phyloP scores from a whole-genome alignment of 2,888 invertebrate genomes.

The Uloborus plumipes region DNA sequence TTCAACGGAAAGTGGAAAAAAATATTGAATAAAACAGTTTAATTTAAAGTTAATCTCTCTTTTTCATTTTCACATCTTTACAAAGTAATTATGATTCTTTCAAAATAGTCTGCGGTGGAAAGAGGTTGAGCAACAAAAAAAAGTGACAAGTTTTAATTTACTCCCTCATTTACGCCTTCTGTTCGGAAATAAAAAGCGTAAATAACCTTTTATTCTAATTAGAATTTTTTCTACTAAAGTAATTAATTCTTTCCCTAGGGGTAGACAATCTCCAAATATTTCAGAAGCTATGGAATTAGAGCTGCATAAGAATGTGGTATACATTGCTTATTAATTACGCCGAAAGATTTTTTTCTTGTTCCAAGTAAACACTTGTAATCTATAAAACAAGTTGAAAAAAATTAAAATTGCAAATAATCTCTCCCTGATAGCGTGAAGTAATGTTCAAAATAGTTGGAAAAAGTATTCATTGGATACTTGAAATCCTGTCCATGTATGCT shows the following conservation, averaged over 20 bases:
- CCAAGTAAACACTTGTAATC: too few relatives aligned
- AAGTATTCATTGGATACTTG: too few relatives aligned
- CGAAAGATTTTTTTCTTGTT: slow-evolving; percentile 16
- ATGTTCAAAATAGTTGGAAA: too few relatives aligned
- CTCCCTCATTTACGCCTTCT: slow-evolving; percentile 45
- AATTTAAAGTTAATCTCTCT: slow-evolving; percentile 54
- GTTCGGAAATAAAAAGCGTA: slow-evolving; percentile 55
- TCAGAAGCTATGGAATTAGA: slow-evolving; percentile 38
- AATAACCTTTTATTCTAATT: slow-evolving; percentile 61
- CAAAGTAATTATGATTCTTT: slow-evolving; percentile 50
- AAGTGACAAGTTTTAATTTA: slow-evolving; percentile 57
- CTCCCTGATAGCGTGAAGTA: too few relatives aligned
- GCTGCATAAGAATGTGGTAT: slow-evolving; percentile 30
- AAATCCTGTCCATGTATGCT: too few relatives aligned
- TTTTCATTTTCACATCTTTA: slow-evolving; percentile 26
- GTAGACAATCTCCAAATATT: slow-evolving; percentile 29
- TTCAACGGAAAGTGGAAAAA: too few relatives aligned
- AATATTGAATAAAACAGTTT: slow-evolving; percentile 3
- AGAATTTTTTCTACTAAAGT: slow-evolving; percentile 41
- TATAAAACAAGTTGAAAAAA: too few relatives aligned
- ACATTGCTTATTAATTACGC: slow-evolving; percentile 44
- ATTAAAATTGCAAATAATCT: too few relatives aligned
- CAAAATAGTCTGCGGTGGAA: slow-evolving; percentile 41
- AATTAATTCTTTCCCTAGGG: slow-evolving; percentile 50
- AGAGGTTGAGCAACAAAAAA: slow-evolving; percentile 43